Percentiles rank a stretch among this genome's conserved stretches.
Evolutionary conservation across 1,140 invertebrate genomes (phyloP).

Genomic region (Drosophila sucinea): DNA sequence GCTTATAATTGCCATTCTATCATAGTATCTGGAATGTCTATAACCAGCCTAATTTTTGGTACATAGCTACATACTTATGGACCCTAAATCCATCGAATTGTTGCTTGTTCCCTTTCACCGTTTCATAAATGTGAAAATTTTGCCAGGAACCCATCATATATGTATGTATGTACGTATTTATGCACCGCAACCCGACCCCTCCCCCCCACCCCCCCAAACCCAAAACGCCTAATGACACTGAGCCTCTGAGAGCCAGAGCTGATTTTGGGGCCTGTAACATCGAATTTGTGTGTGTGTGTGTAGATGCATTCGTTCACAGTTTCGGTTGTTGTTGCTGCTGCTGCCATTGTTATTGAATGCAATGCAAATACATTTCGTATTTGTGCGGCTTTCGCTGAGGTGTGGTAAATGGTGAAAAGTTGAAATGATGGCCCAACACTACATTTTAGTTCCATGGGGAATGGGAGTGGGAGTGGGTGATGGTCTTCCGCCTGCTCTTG

Average conservation of each 20-base stretch:
- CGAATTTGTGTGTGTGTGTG: not conserved
- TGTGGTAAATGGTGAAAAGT: not conserved
- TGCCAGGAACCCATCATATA: not conserved
- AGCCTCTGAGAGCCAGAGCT: constrained; percentile 25
- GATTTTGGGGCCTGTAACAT: constrained; percentile 17
- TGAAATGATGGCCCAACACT: constrained; percentile 1
- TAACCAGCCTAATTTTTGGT: not conserved
- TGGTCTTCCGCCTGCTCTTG: constrained; percentile 30
- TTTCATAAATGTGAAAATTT: constrained; percentile 48
- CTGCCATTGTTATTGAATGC: constrained; percentile 50
- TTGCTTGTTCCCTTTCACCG: not conserved
- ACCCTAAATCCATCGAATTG: not conserved
- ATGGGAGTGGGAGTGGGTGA: not conserved
- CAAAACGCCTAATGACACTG: constrained; percentile 44
- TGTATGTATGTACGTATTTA: too few relatives aligned
- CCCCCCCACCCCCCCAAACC: not conserved
- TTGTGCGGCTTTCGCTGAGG: constrained; percentile 27
- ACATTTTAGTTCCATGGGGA: not conserved
- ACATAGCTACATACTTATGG: not conserved
- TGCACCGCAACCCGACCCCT: constrained; percentile 1
- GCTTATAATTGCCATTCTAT: not conserved
- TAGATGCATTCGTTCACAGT: not conserved
- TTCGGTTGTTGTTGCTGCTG: not conserved
- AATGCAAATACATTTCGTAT: constrained; percentile 63
- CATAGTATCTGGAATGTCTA: not conserved